phyloP scores from a whole-genome alignment of 2,113 vertebrate genomes.

The Hippoglossus stenolepis region DNA sequence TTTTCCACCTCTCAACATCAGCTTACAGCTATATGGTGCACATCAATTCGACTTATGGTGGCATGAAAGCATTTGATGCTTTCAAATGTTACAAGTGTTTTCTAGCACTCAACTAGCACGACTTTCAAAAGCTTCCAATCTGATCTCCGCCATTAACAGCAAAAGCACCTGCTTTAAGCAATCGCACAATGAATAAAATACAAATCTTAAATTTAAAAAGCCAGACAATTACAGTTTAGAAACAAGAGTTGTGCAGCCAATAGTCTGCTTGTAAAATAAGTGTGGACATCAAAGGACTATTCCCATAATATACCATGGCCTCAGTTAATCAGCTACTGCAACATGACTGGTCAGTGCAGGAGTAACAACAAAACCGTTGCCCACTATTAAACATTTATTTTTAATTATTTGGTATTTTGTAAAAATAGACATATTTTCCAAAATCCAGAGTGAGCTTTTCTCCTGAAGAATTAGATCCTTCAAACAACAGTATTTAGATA shows the following conservation, averaged over 20 bases:
- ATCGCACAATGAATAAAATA: constrained; percentile 6
- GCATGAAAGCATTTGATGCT: background rate
- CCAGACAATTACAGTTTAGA: constrained; percentile 22
- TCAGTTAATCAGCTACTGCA: background rate
- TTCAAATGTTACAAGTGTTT: constrained; percentile 6
- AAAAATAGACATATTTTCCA: background rate
- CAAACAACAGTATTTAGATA: background rate
- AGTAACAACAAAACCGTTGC: background rate
- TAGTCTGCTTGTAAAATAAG: constrained; percentile 27
- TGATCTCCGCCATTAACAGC: constrained; percentile 43
- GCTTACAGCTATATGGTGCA: background rate
- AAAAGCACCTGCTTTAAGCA: constrained; percentile 11
- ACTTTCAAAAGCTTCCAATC: constrained; percentile 36
- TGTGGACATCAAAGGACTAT: constrained; percentile 77
- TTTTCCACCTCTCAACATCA: background rate
- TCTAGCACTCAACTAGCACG: background rate
- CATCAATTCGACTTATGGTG: background rate
- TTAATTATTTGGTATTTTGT: background rate
- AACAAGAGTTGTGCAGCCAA: constrained; percentile 27
- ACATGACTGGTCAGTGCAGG: background rate
- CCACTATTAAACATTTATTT: background rate
- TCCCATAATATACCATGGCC: constrained; percentile 51
- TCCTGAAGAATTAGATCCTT: background rate
- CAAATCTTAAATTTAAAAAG: constrained; percentile 10
- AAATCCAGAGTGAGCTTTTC: background rate